Evolutionary conservation across 2,888 invertebrate genomes (phyloP).

Genomic region (Scaptomyza caliginosa): DNA sequence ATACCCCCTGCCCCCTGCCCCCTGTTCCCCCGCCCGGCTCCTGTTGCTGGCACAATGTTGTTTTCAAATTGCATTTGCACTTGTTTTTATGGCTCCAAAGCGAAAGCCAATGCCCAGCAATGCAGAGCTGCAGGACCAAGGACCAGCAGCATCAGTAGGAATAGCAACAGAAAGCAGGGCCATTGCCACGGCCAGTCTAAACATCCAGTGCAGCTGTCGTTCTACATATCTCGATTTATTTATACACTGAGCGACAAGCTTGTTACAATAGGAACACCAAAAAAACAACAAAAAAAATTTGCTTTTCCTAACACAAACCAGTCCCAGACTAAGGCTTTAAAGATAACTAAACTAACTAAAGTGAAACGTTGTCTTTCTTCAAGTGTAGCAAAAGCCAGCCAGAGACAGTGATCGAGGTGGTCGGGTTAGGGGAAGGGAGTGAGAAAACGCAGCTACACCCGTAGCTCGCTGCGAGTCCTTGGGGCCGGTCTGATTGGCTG

Average conservation of each 20-base stretch:
- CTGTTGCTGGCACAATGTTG: constrained; percentile 52
- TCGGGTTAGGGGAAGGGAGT: background rate
- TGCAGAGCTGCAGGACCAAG: constrained; percentile 5
- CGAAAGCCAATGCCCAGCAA: constrained; percentile 21
- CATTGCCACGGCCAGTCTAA: constrained; percentile 25
- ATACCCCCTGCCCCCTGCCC: constrained; percentile 8
- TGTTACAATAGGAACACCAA: too few species aligned
- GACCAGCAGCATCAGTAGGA: background rate
- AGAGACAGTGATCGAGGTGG: background rate
- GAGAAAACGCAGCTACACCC: constrained; percentile 3
- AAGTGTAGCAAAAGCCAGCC: background rate
- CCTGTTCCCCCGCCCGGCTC: background rate
- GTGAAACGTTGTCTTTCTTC: background rate
- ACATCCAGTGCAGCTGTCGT: constrained; percentile 58
- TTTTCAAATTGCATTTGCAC: constrained; percentile 77
- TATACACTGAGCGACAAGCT: constrained; percentile 8
- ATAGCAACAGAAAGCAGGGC: constrained; percentile 2
- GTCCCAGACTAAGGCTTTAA: too few species aligned
- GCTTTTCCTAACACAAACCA: too few species aligned
- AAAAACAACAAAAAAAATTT: too few species aligned
- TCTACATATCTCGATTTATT: constrained; percentile 14
- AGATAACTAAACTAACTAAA: background rate
- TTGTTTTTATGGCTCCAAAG: constrained; percentile 71
- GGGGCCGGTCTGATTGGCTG: constrained; percentile 59
- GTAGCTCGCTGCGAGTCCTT: constrained; percentile 34